Base-by-base conservation (phyloP, 2,888 invertebrate species). In the Diaprepes abbreviatus region DNA sequence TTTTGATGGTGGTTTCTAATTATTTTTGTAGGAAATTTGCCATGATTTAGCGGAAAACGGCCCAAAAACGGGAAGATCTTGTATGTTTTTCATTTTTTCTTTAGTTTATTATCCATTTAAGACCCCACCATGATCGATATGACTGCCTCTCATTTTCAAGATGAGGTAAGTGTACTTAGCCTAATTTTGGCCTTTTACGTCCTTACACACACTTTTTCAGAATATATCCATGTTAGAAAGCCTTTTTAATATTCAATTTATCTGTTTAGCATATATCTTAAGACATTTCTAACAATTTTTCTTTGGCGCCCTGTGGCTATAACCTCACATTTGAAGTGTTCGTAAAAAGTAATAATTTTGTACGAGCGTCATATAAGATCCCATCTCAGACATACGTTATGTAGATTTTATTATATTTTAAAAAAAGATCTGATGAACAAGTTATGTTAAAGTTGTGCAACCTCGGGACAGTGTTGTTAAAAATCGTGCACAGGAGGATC, bases 111-210 rank as follows among this genome's bases (percentile, higher is more conserved):
- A 31, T 28, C 4, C 1, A 14, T 28, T 19, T 43, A 57, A 9
- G 5, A 5, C 59, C n/a, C 21, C 10, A 40, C 12, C 59, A 59
- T 59, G 59, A 59, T 59, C 45, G 59, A 59, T 43, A 43, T 59
- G 59, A 59, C 59, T 45, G 31, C 59, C n/a, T 38, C 43, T 31
- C 59, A 43, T 17, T 59, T 45, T 59, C 43, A 59, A 33, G 59
- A 59, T 43, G 59, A 59, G 45, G 59, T 59, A 59, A 50, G 48
- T 14, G 7, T 12, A 50, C 16, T 14, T 50, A 7, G 6, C 12
- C 24, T 24, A 45, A 45, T 24, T 45, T 12, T 6, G 24, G 21
- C 2, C 0, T n/a, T 21, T n/a, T 12, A 45, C 21, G 12, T 1
- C 1, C 2, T 45, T 24, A 12, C n/a, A 5, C 6, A n/a, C 4